Evolutionary conservation across 2,113 vertebrate species (phyloP), one percentile per base, ranked within the genome.

Genomic region (Carollia perspicillata): DNA sequence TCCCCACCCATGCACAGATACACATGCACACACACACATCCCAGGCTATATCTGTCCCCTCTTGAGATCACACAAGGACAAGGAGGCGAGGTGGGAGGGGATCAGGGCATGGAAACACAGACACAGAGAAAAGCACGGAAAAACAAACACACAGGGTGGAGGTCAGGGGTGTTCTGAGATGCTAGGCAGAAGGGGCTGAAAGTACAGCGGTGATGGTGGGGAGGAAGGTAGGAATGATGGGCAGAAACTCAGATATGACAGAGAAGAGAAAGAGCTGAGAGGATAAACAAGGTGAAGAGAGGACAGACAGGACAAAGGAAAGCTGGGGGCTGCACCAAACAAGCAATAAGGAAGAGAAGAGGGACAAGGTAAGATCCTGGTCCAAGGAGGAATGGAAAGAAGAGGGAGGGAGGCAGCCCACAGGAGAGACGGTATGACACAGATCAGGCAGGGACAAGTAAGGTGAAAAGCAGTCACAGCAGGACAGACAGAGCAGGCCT

Each of bases 21-120:
- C 20, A 60, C 2, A 30, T 16, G 20, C 40, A 10, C 26, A 23
- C 16, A 53, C 55, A 74, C 49, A 66, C 33, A 47, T n/a, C 37
- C 58, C 53, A 74, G 60, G 74, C 92, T 89, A 6, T 87, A 81
- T 86, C 47, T 60, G 71, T 89, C n/a, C 93, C 63, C 37, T 90
- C 55, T 74, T 74, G 81, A 88, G 90, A 84, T 81, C 88, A 96
- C 68, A 66, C 37, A 79, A 86, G 75, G 90, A 79, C 63, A 83
- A 95, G 53, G 90, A 89, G 49, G 89, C 74, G 51, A 80, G 35
- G 77, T 5, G 6, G 77, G 44, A 95, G 44, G 28, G 74, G 40
- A 37, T 75, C 26, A 16, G 66, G 69, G 60, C 26, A 20, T 12
- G 37, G 84, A 84, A 89, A 84, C 84, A 72, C 14, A 49, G 35